Evolutionary conservation across 2,888 invertebrate species (phyloP).

Genomic region (Aromia moschata): DNA sequence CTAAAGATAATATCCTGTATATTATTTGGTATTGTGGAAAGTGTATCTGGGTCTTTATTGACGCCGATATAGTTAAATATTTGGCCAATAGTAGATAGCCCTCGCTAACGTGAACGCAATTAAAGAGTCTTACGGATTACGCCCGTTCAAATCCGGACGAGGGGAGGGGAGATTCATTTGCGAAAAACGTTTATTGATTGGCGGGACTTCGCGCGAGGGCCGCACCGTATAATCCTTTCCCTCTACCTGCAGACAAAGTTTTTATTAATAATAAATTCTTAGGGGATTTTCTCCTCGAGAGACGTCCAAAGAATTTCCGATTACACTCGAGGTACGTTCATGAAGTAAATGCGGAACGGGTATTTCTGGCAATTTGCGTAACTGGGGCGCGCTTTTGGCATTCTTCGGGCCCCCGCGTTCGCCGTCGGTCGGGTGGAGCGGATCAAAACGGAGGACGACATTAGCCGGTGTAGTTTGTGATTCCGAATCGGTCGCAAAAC

Average conservation of each 20-base stretch:
- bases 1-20: too few relatives aligned
- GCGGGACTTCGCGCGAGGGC: not conserved
- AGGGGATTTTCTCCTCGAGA: constrained; percentile 9
- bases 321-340: constrained; percentile 10
- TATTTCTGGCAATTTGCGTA: constrained; percentile 17
- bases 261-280: constrained; percentile 11
- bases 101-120: too few relatives aligned
- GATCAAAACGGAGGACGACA: constrained; percentile 15
- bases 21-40: too few relatives aligned
- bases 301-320: constrained; percentile 2
- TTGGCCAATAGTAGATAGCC: too few relatives aligned
- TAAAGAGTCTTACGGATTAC: too few relatives aligned
- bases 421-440: constrained; percentile 7
- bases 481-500: constrained; percentile 30
- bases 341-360: constrained; percentile 18
- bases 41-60: too few relatives aligned
- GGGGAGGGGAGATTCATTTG: not conserved
- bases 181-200: not conserved
- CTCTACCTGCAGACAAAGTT: constrained; percentile 3
- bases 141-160: too few relatives aligned
- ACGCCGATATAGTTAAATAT: too few relatives aligned
- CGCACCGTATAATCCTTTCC: not conserved
- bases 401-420: constrained; percentile 2
- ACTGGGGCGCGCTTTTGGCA: constrained; percentile 8
- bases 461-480: constrained; percentile 24